Percentiles rank a stretch among this genome's conserved stretches.
These are phyloP conservation scores for Sturmia bella DNA, from an alignment of 2,888 invertebrate genomes.

Conservation along the genomic window DNA sequence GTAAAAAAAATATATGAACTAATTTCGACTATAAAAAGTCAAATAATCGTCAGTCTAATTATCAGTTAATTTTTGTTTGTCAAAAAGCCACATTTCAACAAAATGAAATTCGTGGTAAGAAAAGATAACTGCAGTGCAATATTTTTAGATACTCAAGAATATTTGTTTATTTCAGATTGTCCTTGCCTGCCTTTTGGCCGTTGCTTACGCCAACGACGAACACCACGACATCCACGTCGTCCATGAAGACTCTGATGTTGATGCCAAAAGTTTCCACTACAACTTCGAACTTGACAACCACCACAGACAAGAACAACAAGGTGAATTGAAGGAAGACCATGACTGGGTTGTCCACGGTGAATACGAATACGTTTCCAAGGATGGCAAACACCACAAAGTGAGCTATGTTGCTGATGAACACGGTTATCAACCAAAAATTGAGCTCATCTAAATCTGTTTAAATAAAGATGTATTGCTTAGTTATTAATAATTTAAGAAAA, in stretches of 20 bases:
- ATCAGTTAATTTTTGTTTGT: constrained; percentile 72
- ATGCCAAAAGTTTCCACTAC: constrained; percentile 75
- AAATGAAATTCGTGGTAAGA: constrained; percentile 76
- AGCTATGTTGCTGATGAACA: constrained; percentile 75
- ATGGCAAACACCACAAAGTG: constrained; percentile 73
- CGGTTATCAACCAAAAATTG: constrained; percentile 72
- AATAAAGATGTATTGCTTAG: no score
- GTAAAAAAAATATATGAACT: neutral
- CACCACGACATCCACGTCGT: constrained; percentile 73
- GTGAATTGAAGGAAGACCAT: constrained; percentile 72
- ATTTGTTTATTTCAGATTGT: constrained; percentile 72
- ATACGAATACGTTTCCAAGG: constrained; percentile 74
- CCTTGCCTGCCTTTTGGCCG: constrained; percentile 74
- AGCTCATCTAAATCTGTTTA: no score
- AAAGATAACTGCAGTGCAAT: neutral
- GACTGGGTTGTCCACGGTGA: constrained; percentile 73
- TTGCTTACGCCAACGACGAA: constrained; percentile 74
- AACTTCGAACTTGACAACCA: constrained; percentile 73
- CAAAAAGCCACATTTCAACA: constrained; percentile 24
- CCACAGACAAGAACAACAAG: constrained; percentile 73
- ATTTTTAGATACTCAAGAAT: neutral
- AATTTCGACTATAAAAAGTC: constrained; percentile 25
- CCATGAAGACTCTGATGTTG: constrained; percentile 74
- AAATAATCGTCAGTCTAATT: constrained; percentile 14
- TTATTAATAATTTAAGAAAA: no score